These are phyloP conservation scores for Beroe forskalii DNA, from an alignment of 37 sponge, comb jelly and placozoan species.

Conservation along the genomic window DNA sequence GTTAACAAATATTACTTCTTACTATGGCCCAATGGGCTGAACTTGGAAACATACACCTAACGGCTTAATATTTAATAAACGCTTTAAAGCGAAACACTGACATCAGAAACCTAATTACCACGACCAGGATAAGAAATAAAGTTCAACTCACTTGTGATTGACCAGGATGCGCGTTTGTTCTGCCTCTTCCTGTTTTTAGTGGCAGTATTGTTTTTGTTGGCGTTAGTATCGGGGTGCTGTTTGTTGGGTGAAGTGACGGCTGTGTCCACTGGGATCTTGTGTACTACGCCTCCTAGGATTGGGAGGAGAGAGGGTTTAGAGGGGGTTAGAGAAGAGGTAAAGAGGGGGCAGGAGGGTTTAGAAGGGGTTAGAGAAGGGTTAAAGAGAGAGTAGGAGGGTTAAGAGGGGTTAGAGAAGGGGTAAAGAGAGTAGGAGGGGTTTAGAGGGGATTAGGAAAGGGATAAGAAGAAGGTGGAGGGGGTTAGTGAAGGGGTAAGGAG, in stretches of 20 bases:
- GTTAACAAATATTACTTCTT: too few relatives aligned
- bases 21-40: too few relatives aligned
- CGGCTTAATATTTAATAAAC: too few relatives aligned
- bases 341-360: not conserved
- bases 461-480: too few relatives aligned
- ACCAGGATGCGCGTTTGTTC: constrained; percentile 57
- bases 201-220: not conserved
- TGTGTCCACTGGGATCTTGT: constrained; percentile 76
- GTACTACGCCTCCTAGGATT: constrained; percentile 88
- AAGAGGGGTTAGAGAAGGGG: not conserved
- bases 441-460: too few relatives aligned
- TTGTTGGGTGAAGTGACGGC: not conserved
- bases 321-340: not conserved
- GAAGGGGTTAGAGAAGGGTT: not conserved
- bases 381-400: not conserved
- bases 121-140: too few relatives aligned
- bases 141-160: constrained; percentile 50
- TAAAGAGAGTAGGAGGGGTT: too few relatives aligned
- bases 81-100: too few relatives aligned
- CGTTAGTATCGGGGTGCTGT: not conserved
- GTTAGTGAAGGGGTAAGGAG: too few relatives aligned
- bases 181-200: constrained; percentile 43
- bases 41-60: too few relatives aligned
- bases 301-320: not conserved
- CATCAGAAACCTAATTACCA: too few relatives aligned